phyloP scores from a whole-genome alignment of 2,113 vertebrate species.

The Grammomys surdaster region DNA sequence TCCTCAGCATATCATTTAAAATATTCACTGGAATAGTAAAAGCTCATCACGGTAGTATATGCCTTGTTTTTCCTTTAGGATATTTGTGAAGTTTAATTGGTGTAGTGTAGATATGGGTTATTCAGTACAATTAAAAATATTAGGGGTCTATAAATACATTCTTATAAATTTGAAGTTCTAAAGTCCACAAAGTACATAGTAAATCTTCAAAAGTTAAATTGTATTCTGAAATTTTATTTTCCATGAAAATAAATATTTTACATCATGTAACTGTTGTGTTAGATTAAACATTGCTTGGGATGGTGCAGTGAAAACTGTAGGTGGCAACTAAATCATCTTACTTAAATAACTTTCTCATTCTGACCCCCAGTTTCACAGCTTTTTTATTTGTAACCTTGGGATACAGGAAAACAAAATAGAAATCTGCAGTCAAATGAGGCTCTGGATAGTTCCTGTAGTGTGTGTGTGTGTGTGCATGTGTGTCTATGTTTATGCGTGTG shows the following conservation, averaged over 20 bases:
- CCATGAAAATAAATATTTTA: constrained; percentile 22
- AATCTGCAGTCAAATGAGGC: background rate
- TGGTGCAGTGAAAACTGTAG: background rate
- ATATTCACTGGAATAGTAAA: background rate
- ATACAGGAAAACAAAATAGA: background rate
- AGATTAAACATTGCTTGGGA: background rate
- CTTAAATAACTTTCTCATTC: background rate
- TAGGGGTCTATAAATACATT: background rate
- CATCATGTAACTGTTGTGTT: background rate
- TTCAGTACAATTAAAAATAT: background rate
- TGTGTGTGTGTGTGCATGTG: background rate
- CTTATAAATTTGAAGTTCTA: constrained; percentile 4
- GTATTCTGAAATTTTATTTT: constrained; percentile 5
- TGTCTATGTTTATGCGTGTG: background rate
- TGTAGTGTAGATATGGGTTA: background rate
- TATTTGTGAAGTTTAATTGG: background rate
- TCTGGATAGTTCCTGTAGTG: too few relatives aligned
- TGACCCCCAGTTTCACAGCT: background rate
- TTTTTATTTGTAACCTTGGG: background rate
- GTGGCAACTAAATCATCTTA: background rate
- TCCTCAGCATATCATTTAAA: background rate
- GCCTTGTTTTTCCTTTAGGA: background rate
- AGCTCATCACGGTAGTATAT: background rate
- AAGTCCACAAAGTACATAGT: background rate
- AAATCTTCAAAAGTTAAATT: constrained; percentile 32